Evolutionary conservation across 2,797 vertebrate genomes (phyloP), one percentile per base, ranked within the genome.

Genomic region (Manis javanica): DNA sequence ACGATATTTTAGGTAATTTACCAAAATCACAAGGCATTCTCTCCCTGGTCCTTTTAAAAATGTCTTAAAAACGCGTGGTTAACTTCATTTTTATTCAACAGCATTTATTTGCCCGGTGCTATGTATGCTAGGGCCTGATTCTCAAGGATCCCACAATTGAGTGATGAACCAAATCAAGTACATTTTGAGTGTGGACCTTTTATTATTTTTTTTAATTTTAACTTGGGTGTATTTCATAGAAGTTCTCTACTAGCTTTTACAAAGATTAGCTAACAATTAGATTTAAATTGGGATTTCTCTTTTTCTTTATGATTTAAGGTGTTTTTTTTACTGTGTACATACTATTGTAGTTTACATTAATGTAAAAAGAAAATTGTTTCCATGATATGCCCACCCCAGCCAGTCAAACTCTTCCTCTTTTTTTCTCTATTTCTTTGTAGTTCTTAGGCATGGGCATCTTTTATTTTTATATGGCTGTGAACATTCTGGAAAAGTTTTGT

Each of bases 241-340:
- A 59, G 34, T 85, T 79, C 69, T 93, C 8, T 78, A 61, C 55
- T 87, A 85, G 90, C 37, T 92, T 46, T 83, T 34, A 31, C 24
- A 74, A 37, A 94, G 42, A 77, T 64, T 34, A 61, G 14, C 88
- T 75, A 85, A 61, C 51, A 79, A 39, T 89, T 57, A 79, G 66
- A 78, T 31, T 93, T 82, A 74, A 37, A 23, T 79, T 63, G 75
- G 31, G 3, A 68, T 91, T 69, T 92, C 3, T 75, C 18, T 64
- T 72, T 74, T 55, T 72, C 53, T 72, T 84, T 90, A 34, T 91
- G 61, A 89, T 72, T 96, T 86, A 87, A 95, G 51, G 10, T 92
- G 19, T 79, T 68, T 78, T 68, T 46, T 24, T 84, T 66, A 69
- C 49, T 83, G 9, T 16, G 53, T 31, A 90, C 8, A 31, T 31